phyloP scores from a whole-genome alignment of 2,888 invertebrate species.

The Troides aeacus region DNA sequence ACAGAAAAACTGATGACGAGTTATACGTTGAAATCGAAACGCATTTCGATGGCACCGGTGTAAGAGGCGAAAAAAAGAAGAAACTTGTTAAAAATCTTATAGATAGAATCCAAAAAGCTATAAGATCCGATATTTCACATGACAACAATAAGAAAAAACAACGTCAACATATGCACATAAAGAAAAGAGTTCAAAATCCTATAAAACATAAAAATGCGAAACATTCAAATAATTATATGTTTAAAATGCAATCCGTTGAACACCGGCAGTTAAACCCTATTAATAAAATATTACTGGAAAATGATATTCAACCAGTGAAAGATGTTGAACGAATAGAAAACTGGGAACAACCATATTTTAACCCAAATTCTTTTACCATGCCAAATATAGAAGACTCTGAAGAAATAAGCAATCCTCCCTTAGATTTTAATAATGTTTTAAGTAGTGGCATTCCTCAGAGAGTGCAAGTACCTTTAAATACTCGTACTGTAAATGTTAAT shows the following conservation, averaged over 20 bases:
- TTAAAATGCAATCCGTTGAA: conserved; percentile 37
- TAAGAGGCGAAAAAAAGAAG: conserved; percentile 63
- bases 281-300: conserved; percentile 41
- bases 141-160: conserved; percentile 40
- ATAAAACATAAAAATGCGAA: conserved; percentile 40
- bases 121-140: conserved; percentile 46
- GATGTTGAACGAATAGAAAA: conserved; percentile 34
- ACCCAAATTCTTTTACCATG: conserved; percentile 48
- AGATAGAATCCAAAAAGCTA: conserved; percentile 65
- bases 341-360: conserved; percentile 44
- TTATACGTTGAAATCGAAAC: conserved; percentile 72
- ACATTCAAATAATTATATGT: conserved; percentile 38
- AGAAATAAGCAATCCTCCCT: conserved; percentile 52
- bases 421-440: conserved; percentile 52
- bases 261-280: conserved; percentile 56
- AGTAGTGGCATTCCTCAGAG: conserved; percentile 58
- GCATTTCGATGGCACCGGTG: conserved; percentile 64
- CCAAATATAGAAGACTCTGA: conserved; percentile 62
- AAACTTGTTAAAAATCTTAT: conserved; percentile 59
- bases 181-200: conserved; percentile 59
- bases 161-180: conserved; percentile 47
- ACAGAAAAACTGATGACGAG: conserved; percentile 56
- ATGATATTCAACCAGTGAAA: conserved; percentile 9
- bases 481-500: conserved; percentile 38
- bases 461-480: conserved; percentile 58